phyloP scores from a whole-genome alignment of 2,888 invertebrate genomes.

The Amphipoea oculea region DNA sequence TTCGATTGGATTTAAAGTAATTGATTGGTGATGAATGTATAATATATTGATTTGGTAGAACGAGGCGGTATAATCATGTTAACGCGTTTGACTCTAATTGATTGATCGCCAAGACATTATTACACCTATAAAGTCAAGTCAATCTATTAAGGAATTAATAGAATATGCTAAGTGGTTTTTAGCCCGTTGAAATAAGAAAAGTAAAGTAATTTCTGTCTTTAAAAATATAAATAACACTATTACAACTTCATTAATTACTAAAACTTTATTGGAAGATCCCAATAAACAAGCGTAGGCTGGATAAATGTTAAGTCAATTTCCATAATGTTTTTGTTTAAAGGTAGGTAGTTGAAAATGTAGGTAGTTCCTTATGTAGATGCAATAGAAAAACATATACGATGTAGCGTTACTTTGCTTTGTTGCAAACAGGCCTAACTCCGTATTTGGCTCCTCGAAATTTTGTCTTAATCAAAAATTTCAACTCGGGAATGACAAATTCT shows the following conservation, averaged over 20 bases:
- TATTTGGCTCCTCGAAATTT: background rate
- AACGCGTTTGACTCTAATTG: constrained; percentile 32
- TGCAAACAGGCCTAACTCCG: background rate
- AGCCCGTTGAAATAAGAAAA: background rate
- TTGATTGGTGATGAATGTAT: constrained; percentile 45
- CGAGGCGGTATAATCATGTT: constrained; percentile 19
- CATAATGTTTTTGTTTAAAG: background rate
- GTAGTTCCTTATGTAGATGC: fast-evolving
- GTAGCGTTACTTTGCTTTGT: background rate
- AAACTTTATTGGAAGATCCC: too few relatives aligned
- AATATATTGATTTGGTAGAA: constrained; percentile 42
- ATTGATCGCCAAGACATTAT: constrained; percentile 33
- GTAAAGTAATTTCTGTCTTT: background rate
- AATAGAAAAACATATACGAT: background rate
- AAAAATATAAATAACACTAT: background rate
- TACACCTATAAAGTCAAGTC: constrained; percentile 10
- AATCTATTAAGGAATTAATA: constrained; percentile 49
- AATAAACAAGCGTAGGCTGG: too few relatives aligned
- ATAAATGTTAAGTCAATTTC: background rate
- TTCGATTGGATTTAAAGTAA: constrained; percentile 35
- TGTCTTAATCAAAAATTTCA: background rate
- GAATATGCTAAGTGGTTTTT: constrained; percentile 9
- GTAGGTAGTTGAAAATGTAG: too few relatives aligned
- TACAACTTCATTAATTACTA: too few relatives aligned
- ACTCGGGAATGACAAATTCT: background rate